Evolutionary conservation across 2,797 vertebrate genomes (phyloP).

Genomic region (Arctocebus calabarensis): DNA sequence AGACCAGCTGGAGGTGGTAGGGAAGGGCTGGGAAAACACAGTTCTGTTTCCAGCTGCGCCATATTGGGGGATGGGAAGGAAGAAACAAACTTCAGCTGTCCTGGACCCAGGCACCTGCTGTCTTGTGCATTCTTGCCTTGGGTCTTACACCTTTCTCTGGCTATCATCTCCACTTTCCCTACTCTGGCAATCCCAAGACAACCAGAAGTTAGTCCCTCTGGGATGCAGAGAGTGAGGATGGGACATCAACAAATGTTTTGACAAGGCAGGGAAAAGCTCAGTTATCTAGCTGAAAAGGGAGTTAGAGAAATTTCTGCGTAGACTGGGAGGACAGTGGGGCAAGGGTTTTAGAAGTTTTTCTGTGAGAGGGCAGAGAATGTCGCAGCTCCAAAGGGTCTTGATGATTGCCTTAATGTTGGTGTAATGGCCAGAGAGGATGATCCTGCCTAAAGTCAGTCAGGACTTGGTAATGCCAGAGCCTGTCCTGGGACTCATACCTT

Average conservation of each 20-base stretch:
- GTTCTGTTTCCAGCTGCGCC: neutral
- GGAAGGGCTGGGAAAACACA: neutral
- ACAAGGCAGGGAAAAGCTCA: neutral
- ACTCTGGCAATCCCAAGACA: neutral
- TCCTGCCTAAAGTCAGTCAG: neutral
- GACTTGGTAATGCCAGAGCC: neutral
- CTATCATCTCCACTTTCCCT: neutral
- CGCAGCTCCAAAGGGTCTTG: neutral
- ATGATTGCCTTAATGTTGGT: neutral
- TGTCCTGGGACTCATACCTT: accelerated
- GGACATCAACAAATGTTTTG: neutral
- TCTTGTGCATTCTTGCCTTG: neutral
- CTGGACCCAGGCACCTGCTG: accelerated
- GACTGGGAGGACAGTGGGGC: accelerated
- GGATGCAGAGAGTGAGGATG: neutral
- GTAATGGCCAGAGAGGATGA: neutral
- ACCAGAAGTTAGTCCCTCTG: neutral
- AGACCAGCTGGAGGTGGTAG: too few relatives aligned
- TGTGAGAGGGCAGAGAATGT: neutral
- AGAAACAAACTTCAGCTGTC: neutral
- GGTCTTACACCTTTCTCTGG: neutral
- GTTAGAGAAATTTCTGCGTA: neutral
- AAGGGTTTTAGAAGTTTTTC: neutral
- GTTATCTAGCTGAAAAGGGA: neutral
- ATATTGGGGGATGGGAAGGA: neutral